Base-by-base conservation (phyloP, 2,888 invertebrate genomes). In the Lydus trimaculatus region DNA sequence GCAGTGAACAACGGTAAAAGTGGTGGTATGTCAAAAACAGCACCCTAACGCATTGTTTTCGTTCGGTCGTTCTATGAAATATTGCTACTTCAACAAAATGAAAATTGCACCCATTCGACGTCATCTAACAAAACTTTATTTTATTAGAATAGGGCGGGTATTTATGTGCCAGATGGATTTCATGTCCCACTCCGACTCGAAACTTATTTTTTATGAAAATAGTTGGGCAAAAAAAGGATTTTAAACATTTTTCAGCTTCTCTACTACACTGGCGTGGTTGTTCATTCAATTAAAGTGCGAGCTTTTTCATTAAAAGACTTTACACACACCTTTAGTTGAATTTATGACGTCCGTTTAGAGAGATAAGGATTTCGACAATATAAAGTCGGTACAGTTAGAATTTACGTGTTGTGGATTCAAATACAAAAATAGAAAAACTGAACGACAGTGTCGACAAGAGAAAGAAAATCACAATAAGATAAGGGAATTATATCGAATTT, bases 1-100 rank as follows among this genome's bases (percentile, higher is more conserved):
- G 64, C 60, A 70, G 64, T 43, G 8, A 52, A 25, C 23, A 52
- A 52, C 52, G 52, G 62, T 67, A 73, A 69, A 68, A 71, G 70
- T 61, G 65, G 65, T 65, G 66, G 66, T 56, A 67, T 71, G 70
- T 73, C 72, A 73, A 72, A 73, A 72, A 69, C 74, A 72, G 70
- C 39, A 66, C 58, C 66, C 56, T 58, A 13, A 25, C 25, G 71
- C 68, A 74, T 74, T 74, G 74, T 74, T 74, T 68, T 69, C 71
- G n/a, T 72, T 68, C 72, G 69, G 61, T 58, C 69, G 64, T 23
- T 48, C 64, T 61, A 67, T 74, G 72, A 72, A 72, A 69, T 72
- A 74, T 72, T 63, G 68, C 72, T 66, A 70, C 70, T 74, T 72
- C 63, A 72, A 52, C 67, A 70, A 70, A 69, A 67, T 71, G 68